These are phyloP conservation scores for Protobothrops mucrosquamatus DNA, from an alignment of 2,113 vertebrate genomes.

Conservation along the genomic window DNA sequence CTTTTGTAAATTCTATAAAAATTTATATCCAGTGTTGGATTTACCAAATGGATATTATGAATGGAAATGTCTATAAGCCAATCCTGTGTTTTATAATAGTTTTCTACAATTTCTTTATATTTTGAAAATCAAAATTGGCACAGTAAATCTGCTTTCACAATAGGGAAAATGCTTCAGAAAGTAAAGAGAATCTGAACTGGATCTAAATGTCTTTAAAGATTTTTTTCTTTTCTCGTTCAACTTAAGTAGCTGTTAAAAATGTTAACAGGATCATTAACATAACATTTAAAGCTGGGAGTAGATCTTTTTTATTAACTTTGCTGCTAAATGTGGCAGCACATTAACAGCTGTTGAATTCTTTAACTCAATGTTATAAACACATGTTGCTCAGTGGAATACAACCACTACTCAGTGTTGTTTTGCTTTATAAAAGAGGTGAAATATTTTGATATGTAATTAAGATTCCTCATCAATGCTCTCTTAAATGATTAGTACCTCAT, in stretches of 20 bases:
- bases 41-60: not conserved
- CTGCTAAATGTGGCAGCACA: slow-evolving; percentile 3
- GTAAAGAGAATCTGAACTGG: not conserved
- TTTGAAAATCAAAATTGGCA: not conserved
- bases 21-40: not conserved
- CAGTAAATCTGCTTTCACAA: not conserved
- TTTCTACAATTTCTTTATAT: not conserved
- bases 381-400: not conserved
- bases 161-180: not conserved
- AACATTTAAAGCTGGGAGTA: slow-evolving; percentile 24
- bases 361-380: not conserved
- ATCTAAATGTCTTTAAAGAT: not conserved
- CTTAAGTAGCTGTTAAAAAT: slow-evolving; percentile 13
- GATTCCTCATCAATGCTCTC: slow-evolving; percentile 53
- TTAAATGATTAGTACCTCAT: slow-evolving; percentile 65
- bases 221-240: not conserved
- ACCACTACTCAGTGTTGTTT: slow-evolving; percentile 25
- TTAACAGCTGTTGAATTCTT: slow-evolving; percentile 22
- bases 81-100: not conserved
- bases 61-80: not conserved
- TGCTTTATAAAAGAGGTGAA: slow-evolving; percentile 47
- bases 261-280: slow-evolving; percentile 20
- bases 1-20: not conserved
- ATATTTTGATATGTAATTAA: slow-evolving; percentile 67
- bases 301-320: slow-evolving; percentile 25